phyloP scores from a whole-genome alignment of 2,113 vertebrate species.

The Amphilophus citrinellus region DNA sequence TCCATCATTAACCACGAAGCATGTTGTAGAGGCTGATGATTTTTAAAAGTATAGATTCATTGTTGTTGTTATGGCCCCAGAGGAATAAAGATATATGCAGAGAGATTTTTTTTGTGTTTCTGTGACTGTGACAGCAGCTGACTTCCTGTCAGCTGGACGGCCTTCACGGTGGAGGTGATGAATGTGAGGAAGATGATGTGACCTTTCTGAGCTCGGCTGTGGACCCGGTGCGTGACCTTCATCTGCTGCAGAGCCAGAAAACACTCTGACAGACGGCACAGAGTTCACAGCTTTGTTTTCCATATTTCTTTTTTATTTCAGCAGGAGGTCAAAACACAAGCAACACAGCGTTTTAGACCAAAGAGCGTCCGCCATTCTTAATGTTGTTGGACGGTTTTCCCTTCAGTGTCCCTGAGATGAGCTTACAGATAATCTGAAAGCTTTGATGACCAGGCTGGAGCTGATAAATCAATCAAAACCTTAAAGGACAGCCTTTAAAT shows the following conservation, averaged over 20 bases:
- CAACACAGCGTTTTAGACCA: neutral
- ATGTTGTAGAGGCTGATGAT: too few species aligned
- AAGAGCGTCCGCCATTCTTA: neutral
- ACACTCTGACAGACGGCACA: conserved; percentile 1
- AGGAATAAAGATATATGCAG: neutral
- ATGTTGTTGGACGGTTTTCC: too few species aligned
- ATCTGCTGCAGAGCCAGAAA: neutral
- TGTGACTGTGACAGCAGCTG: neutral
- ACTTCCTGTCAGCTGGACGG: neutral
- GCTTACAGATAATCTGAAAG: neutral
- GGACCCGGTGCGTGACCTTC: conserved; percentile 30
- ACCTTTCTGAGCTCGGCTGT: conserved; percentile 20
- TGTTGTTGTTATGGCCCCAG: too few species aligned
- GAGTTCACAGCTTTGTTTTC: neutral
- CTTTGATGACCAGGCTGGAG: neutral
- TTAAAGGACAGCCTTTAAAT: neutral
- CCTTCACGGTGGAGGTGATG: neutral
- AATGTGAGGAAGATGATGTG: neutral
- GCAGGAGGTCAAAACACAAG: neutral
- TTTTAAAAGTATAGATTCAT: too few species aligned
- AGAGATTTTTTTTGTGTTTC: too few species aligned
- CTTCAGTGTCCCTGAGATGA: neutral
- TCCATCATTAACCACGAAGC: too few species aligned
- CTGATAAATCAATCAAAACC: too few species aligned
- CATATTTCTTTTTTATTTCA: neutral